Evolutionary conservation across 2,888 invertebrate genomes (phyloP).

Genomic region (Autographa gamma): DNA sequence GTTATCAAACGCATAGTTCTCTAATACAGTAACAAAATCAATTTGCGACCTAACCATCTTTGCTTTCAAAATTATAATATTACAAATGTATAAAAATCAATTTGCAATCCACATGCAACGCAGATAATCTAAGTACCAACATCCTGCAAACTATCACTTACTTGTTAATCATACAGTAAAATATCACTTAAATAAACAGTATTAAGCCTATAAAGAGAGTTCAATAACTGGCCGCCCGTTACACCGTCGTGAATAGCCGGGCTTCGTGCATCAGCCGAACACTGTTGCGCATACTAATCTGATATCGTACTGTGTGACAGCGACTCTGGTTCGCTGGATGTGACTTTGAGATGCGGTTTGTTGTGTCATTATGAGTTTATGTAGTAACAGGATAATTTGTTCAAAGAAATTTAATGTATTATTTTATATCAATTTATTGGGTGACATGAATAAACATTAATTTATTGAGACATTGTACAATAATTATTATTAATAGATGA

Average conservation of each 20-base stretch:
- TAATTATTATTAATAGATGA: too few relatives aligned
- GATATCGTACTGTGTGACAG: constrained; percentile 29
- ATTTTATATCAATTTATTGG: too few relatives aligned
- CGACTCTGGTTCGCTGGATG: constrained; percentile 24
- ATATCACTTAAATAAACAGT: constrained; percentile 43
- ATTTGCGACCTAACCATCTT: too few relatives aligned
- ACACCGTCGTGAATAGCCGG: constrained; percentile 61
- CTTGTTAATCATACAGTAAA: constrained; percentile 36
- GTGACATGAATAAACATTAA: too few relatives aligned
- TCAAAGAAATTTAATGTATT: not conserved
- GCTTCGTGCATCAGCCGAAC: constrained; percentile 68
- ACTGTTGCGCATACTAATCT: constrained; percentile 74
- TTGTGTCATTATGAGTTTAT: not conserved
- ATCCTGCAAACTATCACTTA: constrained; percentile 29
- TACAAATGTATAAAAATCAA: not conserved
- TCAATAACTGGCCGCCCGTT: constrained; percentile 65
- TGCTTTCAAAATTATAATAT: too few relatives aligned
- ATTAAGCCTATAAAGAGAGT: constrained; percentile 51
- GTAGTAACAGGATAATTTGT: not conserved
- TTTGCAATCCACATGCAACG: not conserved
- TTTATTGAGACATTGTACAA: too few relatives aligned
- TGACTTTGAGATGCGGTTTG: constrained; percentile 1
- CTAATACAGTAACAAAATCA: too few relatives aligned
- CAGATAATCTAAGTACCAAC: not conserved
- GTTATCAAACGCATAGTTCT: too few relatives aligned